Base-by-base conservation (phyloP, 1,140 invertebrate species). In the Neelides sp. region DNA sequence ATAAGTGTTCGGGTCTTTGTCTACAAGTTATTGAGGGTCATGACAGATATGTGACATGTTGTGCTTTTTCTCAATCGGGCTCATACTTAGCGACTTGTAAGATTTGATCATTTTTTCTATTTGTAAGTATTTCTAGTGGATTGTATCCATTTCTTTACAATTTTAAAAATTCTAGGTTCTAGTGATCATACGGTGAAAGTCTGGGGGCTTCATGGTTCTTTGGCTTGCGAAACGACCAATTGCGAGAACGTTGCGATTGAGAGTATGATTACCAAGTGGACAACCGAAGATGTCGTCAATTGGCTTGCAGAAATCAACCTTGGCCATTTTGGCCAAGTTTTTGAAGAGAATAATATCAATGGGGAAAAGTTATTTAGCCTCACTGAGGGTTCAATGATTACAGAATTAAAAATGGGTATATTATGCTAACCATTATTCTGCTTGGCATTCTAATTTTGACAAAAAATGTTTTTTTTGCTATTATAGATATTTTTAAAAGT, bases 131-230 rank as follows among this genome's bases (percentile, higher is more conserved):
- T 20, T 15, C n/a, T 8, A 35, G 15, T 23, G 15, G 24, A 12
- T 34, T 52, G 3, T 28, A 26, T 4, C 27, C 22, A 36, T 4
- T 23, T 24, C 26, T 40, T 40, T 27, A 17, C 32, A 12, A 51
- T 19, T 13, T 7, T 55, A 22, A 35, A 27, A 54, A 45, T 55
- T 63, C 51, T 58, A 76, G 80, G 80, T 43, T 83, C 80, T 0
- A 83, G 82, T 64, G 82, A 85, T 65, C 78, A 76, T 61, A 71
- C 71, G 1, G 69, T 82, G 0, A 75, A 78, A 46, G 64, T 85
- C 13, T 85, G 81, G 74, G 72, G 78, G 61, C 55, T 78, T 15
- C 44, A 61, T 39, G 55, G 52, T 7, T 54, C 52, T 15, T 22
- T 61, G 19, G 59, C 55, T 12, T 52, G 49, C 44, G 52, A 57